Evolutionary conservation across 30 jellyfish, hydroid and myxozoan genomes (phyloP), one percentile per base, ranked within the genome.

Genomic region (Chrysaora quinquecirrha): DNA sequence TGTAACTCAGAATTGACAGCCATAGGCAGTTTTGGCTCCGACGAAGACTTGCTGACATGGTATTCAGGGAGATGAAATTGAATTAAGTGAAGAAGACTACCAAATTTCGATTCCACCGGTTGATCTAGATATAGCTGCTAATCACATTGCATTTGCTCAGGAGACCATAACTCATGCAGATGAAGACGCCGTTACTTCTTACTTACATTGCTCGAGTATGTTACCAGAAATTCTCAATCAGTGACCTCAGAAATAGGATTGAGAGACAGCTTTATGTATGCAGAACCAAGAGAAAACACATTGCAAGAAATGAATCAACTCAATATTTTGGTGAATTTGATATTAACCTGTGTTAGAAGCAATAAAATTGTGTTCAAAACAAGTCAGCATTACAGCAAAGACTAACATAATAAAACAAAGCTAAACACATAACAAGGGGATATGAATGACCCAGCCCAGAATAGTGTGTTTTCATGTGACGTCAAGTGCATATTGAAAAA

Each of bases 81-180:
- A 29, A 2, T 60, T 64, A 14, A 64, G 24, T 27, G 76, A 64
- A 7, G 76, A 64, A 7, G 76, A 64, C 52, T 64, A 64, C 27
- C 52, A 64, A 32, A 56, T 64, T 64, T 27, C 48, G 11, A 56
- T 64, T 64, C 76, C 76, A 64, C 21, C 10, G 27, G 4, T 64
- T 23, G 24, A 64, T 27, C 24, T 64, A 3, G 52, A 29, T 64
- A 7, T 64, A 56, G 52, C 7, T 7, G 21, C 48, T 64, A 32
- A 64, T 64, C 60, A 64, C 7, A 64, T 64, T 64, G 68, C 68
- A 52, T 52, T 52, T 52, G 29, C 19, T 25, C 68, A 52, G 68
- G 68, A 52, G 19, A 52, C 68, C 68, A 4, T 52, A 52, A 20
- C 12, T 25, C 29, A 52, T 3, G 68, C 29, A 9, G 19, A 52